Percentiles rank a stretch among this genome's conserved stretches.
Evolutionary conservation across 2,888 invertebrate genomes (phyloP).

Genomic region (Strigamia crassipes): DNA sequence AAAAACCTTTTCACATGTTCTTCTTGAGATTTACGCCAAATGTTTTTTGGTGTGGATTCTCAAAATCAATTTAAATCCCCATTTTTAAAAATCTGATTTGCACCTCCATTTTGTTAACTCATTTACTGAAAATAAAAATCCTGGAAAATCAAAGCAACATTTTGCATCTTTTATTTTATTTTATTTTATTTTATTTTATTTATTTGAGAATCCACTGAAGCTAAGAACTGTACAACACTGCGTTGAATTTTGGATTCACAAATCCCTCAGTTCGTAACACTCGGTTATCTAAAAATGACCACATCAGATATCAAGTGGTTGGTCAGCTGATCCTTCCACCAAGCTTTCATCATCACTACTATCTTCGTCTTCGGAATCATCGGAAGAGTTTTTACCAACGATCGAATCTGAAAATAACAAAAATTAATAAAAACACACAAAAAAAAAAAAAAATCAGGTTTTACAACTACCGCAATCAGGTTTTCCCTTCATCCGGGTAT

Average conservation of each 20-base stretch:
- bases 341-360: conserved; percentile 44
- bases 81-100: background rate
- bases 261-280: background rate
- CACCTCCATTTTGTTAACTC: too few species aligned
- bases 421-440: background rate
- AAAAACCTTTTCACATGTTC: background rate
- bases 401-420: conserved; percentile 6
- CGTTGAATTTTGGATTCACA: background rate
- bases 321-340: conserved; percentile 48
- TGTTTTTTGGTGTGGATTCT: conserved; percentile 33
- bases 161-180: background rate
- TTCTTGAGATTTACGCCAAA: conserved; percentile 13
- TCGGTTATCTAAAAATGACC: background rate
- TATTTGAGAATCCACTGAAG: conserved; percentile 42
- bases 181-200: background rate
- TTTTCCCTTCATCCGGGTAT: conserved; percentile 79
- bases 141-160: too few species aligned
- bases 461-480: conserved; percentile 74
- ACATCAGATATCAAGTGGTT: conserved; percentile 47
- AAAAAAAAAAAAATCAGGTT: background rate
- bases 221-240: conserved; percentile 3
- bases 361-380: conserved; percentile 23
- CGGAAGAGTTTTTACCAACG: conserved; percentile 22
- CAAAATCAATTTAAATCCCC: background rate
- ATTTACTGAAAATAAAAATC: too few species aligned